Percentiles rank a stretch among this genome's conserved stretches.
phyloP scores from a whole-genome alignment of 1,140 invertebrate species.

The Listronotus bonariensis region DNA sequence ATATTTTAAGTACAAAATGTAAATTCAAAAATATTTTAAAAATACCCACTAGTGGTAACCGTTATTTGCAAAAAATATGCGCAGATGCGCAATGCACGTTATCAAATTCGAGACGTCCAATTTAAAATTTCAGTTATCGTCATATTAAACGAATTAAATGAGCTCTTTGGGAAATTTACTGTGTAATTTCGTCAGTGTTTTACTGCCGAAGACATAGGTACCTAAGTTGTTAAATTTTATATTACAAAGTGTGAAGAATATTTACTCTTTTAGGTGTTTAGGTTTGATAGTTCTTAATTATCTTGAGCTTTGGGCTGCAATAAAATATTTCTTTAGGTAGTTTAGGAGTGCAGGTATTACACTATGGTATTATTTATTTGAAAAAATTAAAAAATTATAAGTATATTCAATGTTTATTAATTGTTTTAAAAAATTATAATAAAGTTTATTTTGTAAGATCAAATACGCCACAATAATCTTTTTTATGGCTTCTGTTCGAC shows the following conservation, averaged over 20 bases:
- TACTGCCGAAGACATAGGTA: slow-evolving; percentile 31
- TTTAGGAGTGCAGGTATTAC: too few relatives aligned
- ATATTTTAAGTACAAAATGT: too few relatives aligned
- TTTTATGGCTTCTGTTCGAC: too few relatives aligned
- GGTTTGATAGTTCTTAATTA: slow-evolving; percentile 17
- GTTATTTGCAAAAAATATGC: too few relatives aligned
- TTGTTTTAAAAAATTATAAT: too few relatives aligned
- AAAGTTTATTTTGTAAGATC: too few relatives aligned
- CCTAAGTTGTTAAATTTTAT: slow-evolving; percentile 33
- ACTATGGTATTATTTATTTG: too few relatives aligned
- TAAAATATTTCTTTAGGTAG: too few relatives aligned
- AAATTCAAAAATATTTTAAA: too few relatives aligned
- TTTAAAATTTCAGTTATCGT: slow-evolving; percentile 24
- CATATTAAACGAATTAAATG: slow-evolving; percentile 19
- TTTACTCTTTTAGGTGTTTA: slow-evolving; percentile 26
- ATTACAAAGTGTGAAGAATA: slow-evolving; percentile 25
- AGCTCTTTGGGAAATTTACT: slow-evolving; percentile 24
- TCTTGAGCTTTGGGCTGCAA: neutral
- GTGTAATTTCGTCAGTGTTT: slow-evolving; percentile 23
- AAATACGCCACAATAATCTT: too few relatives aligned
- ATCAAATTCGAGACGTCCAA: neutral
- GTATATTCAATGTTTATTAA: too few relatives aligned
- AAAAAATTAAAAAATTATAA: too few relatives aligned
- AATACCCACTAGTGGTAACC: neutral
- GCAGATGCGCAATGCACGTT: slow-evolving; percentile 1